phyloP scores from a whole-genome alignment of 2,888 invertebrate genomes.

The Sisyra terminalis region DNA sequence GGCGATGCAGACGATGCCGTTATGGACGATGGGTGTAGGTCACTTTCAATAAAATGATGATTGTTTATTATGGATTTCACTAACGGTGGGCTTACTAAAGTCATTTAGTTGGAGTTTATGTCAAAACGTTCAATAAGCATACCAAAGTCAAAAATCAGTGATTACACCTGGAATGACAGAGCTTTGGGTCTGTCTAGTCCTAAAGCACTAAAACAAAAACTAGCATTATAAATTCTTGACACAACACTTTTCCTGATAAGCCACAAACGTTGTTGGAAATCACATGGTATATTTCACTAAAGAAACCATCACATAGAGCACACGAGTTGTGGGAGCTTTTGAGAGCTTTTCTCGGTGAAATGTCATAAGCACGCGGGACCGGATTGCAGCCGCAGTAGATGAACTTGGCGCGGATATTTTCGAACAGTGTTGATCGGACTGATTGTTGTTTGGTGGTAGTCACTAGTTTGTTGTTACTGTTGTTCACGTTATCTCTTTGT shows the following conservation, averaged over 20 bases:
- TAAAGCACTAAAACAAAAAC: background rate
- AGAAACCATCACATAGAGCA: background rate
- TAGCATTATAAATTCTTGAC: background rate
- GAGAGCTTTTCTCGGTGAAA: too few species aligned
- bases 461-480: slow-evolving; percentile 29
- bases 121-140: too few species aligned
- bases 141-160: too few species aligned
- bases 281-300: background rate
- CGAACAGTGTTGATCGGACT: background rate
- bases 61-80: slow-evolving; percentile 7
- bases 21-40: slow-evolving; percentile 4
- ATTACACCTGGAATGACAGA: background rate
- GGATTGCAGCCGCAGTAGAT: background rate
- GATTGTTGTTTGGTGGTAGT: slow-evolving; percentile 24
- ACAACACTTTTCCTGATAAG: background rate
- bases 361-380: background rate
- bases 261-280: background rate
- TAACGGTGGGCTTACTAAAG: slow-evolving; percentile 7
- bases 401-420: background rate
- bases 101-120: slow-evolving; percentile 1
- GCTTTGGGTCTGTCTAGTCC: background rate
- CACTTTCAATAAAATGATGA: slow-evolving; percentile 7
- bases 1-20: slow-evolving; percentile 2
- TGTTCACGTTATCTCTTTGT: slow-evolving; percentile 24
- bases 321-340: background rate